Conservation (phyloP, 2,113 vertebrate species). For the Crypturellus undulatus region DNA sequence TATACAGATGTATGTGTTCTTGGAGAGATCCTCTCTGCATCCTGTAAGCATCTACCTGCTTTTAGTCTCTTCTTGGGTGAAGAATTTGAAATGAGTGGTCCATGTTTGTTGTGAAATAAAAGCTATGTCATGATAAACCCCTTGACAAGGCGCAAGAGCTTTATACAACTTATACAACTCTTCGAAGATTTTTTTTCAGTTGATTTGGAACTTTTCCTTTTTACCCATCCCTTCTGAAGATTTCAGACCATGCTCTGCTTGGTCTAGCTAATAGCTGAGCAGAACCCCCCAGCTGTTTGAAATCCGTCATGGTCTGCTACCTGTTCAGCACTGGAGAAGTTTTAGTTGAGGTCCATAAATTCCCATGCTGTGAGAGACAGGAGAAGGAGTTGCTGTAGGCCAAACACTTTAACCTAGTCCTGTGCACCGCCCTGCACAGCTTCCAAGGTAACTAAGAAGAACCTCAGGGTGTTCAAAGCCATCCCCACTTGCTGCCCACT, state of each 20-base stretch:
- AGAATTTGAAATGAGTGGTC: neutral
- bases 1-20: neutral
- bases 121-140: neutral
- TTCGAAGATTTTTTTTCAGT: neutral
- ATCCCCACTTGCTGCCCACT: conserved; percentile 27
- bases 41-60: neutral
- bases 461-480: conserved; percentile 4
- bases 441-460: conserved; percentile 20
- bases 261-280: neutral
- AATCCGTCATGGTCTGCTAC: neutral
- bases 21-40: neutral
- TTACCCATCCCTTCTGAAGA: neutral
- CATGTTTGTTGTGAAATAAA: neutral
- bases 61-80: neutral
- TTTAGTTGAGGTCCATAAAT: conserved; percentile 18
- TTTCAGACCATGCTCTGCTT: neutral
- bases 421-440: neutral
- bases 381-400: conserved; percentile 14
- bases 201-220: neutral
- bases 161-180: neutral
- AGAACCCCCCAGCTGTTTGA: conserved; percentile 40
- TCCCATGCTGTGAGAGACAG: neutral
- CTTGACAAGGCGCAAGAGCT: neutral
- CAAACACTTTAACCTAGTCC: conserved; percentile 38
- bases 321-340: neutral